phyloP scores from a whole-genome alignment of 53 echinoderm and acorn worm genomes.

The Temnopleurus reevesii region DNA sequence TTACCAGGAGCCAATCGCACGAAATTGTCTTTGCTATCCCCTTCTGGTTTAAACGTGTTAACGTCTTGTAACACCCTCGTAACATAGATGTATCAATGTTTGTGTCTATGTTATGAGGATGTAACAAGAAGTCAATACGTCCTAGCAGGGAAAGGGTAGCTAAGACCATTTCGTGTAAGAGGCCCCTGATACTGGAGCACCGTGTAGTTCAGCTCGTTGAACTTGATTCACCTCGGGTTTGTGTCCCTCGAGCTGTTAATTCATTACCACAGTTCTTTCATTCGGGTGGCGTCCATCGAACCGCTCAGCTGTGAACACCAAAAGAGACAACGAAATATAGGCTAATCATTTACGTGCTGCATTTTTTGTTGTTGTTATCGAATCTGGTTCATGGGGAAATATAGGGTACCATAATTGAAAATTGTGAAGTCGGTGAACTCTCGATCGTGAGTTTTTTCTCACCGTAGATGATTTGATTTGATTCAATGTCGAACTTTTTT shows the following conservation, averaged over 20 bases:
- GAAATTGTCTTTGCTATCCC: too few relatives aligned
- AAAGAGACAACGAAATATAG: not conserved
- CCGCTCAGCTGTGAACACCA: not conserved
- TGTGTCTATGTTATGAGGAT: not conserved
- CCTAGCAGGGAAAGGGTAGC: too few relatives aligned
- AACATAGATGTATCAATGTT: not conserved
- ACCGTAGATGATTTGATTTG: not conserved
- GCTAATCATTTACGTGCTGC: constrained; percentile 16
- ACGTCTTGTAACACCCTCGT: not conserved
- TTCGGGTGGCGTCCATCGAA: not conserved
- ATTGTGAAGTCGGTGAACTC: not conserved
- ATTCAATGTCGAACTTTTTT: not conserved
- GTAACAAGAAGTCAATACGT: not conserved
- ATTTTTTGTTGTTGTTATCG: too few relatives aligned
- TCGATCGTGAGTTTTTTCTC: not conserved
- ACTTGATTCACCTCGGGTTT: not conserved
- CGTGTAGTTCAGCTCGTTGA: not conserved
- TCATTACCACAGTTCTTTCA: not conserved
- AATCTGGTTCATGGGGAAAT: not conserved
- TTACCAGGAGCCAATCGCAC: too few relatives aligned
- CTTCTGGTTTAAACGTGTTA: too few relatives aligned
- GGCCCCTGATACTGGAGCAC: not conserved
- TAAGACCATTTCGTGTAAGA: too few relatives aligned
- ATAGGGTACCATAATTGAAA: not conserved
- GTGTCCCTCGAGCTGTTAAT: not conserved